Conservation (phyloP, 2,797 vertebrate species). For the Pelodytes ibericus region DNA sequence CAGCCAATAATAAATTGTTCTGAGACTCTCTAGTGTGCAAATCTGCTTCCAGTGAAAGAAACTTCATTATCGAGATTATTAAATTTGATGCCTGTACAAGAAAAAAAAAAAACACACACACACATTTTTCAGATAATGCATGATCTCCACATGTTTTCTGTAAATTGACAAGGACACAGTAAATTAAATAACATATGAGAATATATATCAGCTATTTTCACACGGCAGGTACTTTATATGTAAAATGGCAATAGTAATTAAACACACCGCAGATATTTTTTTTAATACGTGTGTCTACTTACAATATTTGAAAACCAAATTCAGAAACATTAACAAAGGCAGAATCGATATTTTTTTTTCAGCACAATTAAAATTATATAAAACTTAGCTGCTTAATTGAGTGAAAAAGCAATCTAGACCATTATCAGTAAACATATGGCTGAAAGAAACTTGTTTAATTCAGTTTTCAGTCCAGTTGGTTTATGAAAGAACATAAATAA, state of each 20-base stretch:
- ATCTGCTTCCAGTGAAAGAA: slow-evolving; percentile 2
- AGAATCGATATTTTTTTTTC: not conserved
- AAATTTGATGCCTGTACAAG: not conserved
- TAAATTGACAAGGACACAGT: no score
- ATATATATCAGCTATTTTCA: no score
- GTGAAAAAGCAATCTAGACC: slow-evolving; percentile 52
- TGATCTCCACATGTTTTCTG: no score
- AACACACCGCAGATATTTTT: no score
- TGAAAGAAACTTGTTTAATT: slow-evolving; percentile 48
- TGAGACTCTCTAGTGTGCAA: slow-evolving; percentile 7
- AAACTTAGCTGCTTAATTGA: slow-evolving; percentile 49
- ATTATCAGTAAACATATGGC: slow-evolving; percentile 52
- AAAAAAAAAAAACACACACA: not conserved
- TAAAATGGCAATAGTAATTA: no score
- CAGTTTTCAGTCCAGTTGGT: slow-evolving; percentile 52
- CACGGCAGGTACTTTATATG: no score
- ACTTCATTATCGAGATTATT: slow-evolving; percentile 11
- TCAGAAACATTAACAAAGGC: not conserved
- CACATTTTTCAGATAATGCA: not conserved
- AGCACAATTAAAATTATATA: slow-evolving; percentile 29
- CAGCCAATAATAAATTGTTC: slow-evolving; percentile 16
- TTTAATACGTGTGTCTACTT: no score
- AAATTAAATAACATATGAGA: no score
- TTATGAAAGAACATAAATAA: slow-evolving; percentile 52
- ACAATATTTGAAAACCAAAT: not conserved